Base-by-base conservation (phyloP, 2,113 vertebrate species). In the Proterorhinus semilunaris region DNA sequence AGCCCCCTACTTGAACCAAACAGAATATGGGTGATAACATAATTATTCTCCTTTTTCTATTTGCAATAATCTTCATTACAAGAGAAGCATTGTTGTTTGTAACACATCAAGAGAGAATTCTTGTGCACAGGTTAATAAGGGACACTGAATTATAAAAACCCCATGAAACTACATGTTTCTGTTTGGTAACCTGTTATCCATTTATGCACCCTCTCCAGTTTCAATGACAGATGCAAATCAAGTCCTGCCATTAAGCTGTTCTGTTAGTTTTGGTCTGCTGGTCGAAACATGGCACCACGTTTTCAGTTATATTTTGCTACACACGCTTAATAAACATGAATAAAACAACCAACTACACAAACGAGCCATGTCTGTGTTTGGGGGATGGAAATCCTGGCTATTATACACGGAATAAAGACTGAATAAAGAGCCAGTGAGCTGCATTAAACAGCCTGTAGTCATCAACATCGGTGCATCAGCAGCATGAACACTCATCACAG, bases 371-470 rank as follows among this genome's bases (percentile, higher is more conserved):
- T 9, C 17, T 17, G 52, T 58, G 58, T 9, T 5, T 44, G 42
- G 42, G 53, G 57, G 27, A 59, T 43, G 36, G 36, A 61, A 59
- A 8, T 59, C 2, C 57, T 43, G 54, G 27, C 21, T 59, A 21
- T 55, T 21, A 36, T 11, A 59, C 57, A 42, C 8, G 43, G 6
- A 42, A 43, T 6, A 13, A 43, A 43, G 57, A 45, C 8, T 59
- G 6, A 42, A 43, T 6, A 13, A n/a, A 43, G 57, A 45, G 58
- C 16, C 58, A 43, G 12, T 61, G 58, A 58, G 55, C 27, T 42
- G 55, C 55, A 57, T 57, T 57, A 57, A 59, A 59, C 36, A 43
- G 27, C 57, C 57, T 59, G 57, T 59, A 27, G 7, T 43, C 11
- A 2, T 59, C 27, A 59, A n/a, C 57, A 44, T 15, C 57, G 44